Evolutionary conservation across 2,113 vertebrate genomes (phyloP), one percentile per base, ranked within the genome.

Genomic region (Petrocephalus microphthalmus): DNA sequence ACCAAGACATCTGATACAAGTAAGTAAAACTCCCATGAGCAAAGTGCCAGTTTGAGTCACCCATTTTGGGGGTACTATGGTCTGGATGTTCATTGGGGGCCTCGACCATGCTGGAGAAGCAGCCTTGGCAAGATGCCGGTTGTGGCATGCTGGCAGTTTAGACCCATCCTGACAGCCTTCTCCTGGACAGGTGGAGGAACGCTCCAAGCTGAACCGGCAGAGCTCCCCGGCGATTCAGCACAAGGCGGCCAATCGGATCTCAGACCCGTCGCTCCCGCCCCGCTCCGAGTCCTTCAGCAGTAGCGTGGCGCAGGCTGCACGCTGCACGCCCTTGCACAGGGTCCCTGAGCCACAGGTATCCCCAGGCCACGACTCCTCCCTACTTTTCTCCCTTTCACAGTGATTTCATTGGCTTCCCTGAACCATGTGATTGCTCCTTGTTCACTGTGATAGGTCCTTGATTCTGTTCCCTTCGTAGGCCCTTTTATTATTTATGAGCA

Each of bases 231-330:
- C 98, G 67, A 96, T 98, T 95, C 97, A 97, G 84, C 98, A 97
- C 91, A 99, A 99, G 92, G 97, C 96, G 91, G 96, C 97, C 92
- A 97, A 97, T 95, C 96, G 98, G 89, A 97, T 98, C 92, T 98
- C 98, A 0, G 97, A 99, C 93, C 97, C 98, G 87, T 97, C 96
- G 92, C 94, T 98, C 93, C 98, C 98, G 56, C 97, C 98, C 81
- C 96, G 97, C 7, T 99, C 98, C 0, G 98, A 99, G 93, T 98
- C 98, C 91, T 99, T 99, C 94, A 98, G 98, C 94, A 97, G 96
- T 60, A 96, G 96, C 1, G 96, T 97, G n/a, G 96, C 98, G 88
- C 97, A 98, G 93, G 96, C 97, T 0, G 96, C 96, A 88, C 96
- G 97, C 84, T 98, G 97, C 89, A 97, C 98, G 0, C 97, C 97